Conservation (phyloP, 2,797 vertebrate genomes). For the Hylomyscus alleni region DNA sequence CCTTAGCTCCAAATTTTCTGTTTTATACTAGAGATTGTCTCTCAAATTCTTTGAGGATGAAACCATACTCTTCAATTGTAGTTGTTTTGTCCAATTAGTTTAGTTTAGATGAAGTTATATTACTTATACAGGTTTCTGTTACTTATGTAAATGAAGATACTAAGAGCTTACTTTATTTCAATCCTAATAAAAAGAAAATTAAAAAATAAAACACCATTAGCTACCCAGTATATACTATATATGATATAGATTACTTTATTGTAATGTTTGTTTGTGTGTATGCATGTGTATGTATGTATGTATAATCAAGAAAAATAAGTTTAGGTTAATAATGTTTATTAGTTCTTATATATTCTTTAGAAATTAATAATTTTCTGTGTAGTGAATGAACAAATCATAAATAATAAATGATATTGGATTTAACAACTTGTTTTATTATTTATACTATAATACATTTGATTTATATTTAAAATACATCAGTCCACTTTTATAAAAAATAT, state of each 20-base stretch:
- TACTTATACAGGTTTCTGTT: not conserved
- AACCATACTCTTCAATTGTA: not conserved
- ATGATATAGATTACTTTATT: not conserved
- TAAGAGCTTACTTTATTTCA: not conserved
- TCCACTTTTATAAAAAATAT: conserved; percentile 26
- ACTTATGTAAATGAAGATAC: not conserved
- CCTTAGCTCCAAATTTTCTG: not conserved
- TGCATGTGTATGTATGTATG: not conserved
- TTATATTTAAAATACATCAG: not conserved
- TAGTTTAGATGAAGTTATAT: not conserved
- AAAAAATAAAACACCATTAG: not conserved
- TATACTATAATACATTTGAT: not conserved
- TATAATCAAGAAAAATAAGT: not conserved
- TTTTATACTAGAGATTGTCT: not conserved
- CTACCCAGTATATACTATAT: not conserved
- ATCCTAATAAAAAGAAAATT: not conserved
- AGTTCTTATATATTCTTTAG: not conserved
- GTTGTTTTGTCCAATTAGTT: not conserved
- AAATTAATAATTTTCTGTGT: conserved; percentile 14
- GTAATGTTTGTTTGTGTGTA: not conserved
- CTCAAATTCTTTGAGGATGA: conserved; percentile 16
- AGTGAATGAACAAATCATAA: not conserved
- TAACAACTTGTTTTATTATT: conserved; percentile 10
- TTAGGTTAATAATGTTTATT: conserved; percentile 14
- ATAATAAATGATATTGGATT: not conserved